phyloP scores from a whole-genome alignment of 2,888 invertebrate genomes.

The Formica aserva region DNA sequence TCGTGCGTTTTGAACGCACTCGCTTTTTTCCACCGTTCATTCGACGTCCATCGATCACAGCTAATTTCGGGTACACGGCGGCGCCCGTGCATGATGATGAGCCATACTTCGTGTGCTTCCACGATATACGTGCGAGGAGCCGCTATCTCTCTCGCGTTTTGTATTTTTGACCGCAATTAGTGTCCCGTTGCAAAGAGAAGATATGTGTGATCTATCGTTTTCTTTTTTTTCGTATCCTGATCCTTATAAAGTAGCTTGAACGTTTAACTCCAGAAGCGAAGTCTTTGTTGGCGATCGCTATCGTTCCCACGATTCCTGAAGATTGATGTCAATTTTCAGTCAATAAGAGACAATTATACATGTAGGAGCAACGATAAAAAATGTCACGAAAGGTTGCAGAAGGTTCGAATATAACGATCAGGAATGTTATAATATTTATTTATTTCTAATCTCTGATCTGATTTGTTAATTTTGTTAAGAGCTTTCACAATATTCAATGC shows the following conservation, averaged over 20 bases:
- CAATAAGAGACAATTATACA: neutral
- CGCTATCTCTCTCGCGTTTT: neutral
- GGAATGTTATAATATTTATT: neutral
- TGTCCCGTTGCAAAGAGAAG: neutral
- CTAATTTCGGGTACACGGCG: slow-evolving; percentile 41
- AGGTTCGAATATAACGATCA: neutral
- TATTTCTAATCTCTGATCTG: neutral
- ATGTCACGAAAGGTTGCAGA: neutral
- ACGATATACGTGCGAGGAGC: neutral
- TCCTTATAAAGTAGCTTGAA: neutral
- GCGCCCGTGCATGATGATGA: slow-evolving; percentile 23
- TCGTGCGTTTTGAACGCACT: slow-evolving; percentile 37
- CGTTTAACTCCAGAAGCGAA: neutral
- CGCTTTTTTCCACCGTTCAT: slow-evolving; percentile 38
- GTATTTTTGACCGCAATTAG: neutral
- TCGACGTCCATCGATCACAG: slow-evolving; percentile 48
- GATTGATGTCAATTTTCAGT: no score
- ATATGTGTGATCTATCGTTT: neutral
- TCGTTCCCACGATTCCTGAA: neutral
- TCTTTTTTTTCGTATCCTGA: neutral
- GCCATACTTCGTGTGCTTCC: neutral
- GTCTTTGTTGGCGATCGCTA: neutral
- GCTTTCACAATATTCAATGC: neutral
- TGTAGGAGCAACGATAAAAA: neutral
- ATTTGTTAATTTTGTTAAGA: slow-evolving; percentile 1